phyloP scores from a whole-genome alignment of 2,113 vertebrate species.

The Chrysochloris asiatica region DNA sequence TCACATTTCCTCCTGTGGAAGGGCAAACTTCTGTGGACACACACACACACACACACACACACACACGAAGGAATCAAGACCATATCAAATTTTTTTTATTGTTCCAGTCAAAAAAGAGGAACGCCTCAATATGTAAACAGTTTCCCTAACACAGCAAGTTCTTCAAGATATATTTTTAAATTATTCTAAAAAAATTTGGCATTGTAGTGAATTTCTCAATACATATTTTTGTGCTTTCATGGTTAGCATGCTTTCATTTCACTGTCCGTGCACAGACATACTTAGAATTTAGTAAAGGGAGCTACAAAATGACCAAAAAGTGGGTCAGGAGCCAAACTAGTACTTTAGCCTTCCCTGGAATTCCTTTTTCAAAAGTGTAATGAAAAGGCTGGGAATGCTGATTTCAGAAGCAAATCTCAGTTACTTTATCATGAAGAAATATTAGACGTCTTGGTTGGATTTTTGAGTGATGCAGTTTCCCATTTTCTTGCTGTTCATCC shows the following conservation, averaged over 20 bases:
- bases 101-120: constrained; percentile 74
- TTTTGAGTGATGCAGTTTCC: background rate
- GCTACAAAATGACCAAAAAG: background rate
- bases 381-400: background rate
- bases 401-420: background rate
- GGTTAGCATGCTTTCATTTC: constrained; percentile 68
- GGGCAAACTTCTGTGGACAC: background rate
- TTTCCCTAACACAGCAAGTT: constrained; percentile 70
- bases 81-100: constrained; percentile 66
- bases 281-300: constrained; percentile 29
- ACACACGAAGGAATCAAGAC: background rate
- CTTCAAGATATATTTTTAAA: constrained; percentile 65
- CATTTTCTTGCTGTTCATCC: background rate
- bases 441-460: background rate
- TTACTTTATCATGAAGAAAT: background rate
- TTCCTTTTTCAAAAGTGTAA: background rate
- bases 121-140: constrained; percentile 68
- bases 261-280: constrained; percentile 49
- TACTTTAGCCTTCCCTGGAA: constrained; percentile 24
- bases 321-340: constrained; percentile 37
- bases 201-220: constrained; percentile 72
- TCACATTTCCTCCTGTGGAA: background rate
- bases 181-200: constrained; percentile 77
- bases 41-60: background rate
- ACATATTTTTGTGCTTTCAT: constrained; percentile 78